phyloP scores from a whole-genome alignment of 2,113 vertebrate species.

The Campylomormyrus tamandua region DNA sequence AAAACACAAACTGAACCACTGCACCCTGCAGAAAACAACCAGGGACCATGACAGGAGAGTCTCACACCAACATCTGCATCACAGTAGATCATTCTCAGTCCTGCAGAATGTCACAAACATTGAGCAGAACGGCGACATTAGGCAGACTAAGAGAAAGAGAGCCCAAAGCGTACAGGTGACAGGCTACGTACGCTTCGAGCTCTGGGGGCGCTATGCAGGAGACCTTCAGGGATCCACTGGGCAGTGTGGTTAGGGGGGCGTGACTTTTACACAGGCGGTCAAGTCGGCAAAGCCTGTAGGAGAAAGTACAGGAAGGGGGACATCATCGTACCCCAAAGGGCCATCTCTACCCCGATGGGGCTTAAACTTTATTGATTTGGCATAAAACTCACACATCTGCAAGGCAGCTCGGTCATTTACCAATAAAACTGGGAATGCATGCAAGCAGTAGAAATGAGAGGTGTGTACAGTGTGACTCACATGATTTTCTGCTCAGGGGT shows the following conservation, averaged over 20 bases:
- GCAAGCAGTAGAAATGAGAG: background rate
- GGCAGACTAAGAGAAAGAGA: background rate
- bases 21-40: background rate
- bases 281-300: conserved; percentile 63
- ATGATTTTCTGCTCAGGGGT: conserved; percentile 70
- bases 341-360: background rate
- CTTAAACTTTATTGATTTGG: background rate
- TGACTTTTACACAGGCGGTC: conserved; percentile 71
- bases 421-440: background rate
- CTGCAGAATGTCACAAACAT: background rate
- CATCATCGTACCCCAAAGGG: too few relatives aligned
- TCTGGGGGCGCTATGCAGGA: conserved; percentile 67
- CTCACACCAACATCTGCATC: background rate
- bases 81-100: background rate
- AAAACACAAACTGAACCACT: background rate
- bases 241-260: conserved; percentile 61
- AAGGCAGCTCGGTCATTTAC: background rate
- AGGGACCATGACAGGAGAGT: background rate
- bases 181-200: conserved; percentile 64
- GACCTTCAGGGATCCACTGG: conserved; percentile 60
- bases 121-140: background rate
- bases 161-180: background rate
- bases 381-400: background rate
- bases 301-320: background rate
- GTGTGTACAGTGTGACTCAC: conserved; percentile 42